Evolutionary conservation across 2,113 vertebrate species (phyloP).

Genomic region (Cranoglanis bouderius): DNA sequence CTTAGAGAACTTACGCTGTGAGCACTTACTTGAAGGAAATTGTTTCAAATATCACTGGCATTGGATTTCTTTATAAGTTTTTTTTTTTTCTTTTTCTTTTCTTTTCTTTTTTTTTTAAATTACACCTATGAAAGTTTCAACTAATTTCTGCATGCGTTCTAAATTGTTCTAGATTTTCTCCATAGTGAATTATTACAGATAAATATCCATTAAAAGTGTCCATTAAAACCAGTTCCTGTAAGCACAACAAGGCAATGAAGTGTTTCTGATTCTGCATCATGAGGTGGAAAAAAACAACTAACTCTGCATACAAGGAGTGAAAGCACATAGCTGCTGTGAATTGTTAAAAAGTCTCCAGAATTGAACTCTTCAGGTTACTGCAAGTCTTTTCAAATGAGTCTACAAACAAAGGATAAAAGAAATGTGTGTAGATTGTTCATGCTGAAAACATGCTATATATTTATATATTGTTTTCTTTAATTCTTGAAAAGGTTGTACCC

Average conservation of each 20-base stretch:
- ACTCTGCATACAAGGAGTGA: background rate
- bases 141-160: background rate
- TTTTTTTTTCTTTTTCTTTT: too few species aligned
- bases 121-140: background rate
- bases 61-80: conserved; percentile 19
- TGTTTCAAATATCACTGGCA: background rate
- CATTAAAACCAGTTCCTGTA: background rate
- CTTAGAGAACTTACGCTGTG: background rate
- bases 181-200: background rate
- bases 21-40: conserved; percentile 9
- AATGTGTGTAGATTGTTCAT: background rate
- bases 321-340: background rate
- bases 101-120: background rate
- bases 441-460: background rate
- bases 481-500: background rate
- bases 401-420: background rate
- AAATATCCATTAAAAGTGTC: background rate
- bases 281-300: background rate
- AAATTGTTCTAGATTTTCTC: background rate
- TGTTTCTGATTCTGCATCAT: background rate
- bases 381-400: background rate
- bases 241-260: background rate
- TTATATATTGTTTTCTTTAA: background rate
- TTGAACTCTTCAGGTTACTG: background rate
- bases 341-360: background rate